Evolutionary conservation across 1,140 invertebrate genomes (phyloP).

Genomic region (Drosophila serrata): DNA sequence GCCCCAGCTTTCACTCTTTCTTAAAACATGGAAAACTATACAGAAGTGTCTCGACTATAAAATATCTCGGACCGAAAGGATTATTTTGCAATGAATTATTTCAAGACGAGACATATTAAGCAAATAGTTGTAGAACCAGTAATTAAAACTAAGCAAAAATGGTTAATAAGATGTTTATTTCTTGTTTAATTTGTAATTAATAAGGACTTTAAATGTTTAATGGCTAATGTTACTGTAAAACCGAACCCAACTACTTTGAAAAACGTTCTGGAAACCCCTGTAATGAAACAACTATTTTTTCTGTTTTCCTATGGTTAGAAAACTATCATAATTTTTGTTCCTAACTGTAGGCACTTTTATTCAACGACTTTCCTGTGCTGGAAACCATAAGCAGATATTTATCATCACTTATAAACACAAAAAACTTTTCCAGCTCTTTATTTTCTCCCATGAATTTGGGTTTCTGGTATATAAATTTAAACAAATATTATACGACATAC

Average conservation of each 20-base stretch:
- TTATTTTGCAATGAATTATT: background rate
- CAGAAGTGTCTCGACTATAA: background rate
- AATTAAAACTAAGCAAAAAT: background rate
- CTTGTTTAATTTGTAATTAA: no score
- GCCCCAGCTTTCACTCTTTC: conserved; percentile 32
- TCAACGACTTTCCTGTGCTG: background rate
- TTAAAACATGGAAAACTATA: conserved; percentile 10
- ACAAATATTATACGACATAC: background rate
- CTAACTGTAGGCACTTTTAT: no score
- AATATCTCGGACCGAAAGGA: conserved; percentile 5
- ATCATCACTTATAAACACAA: background rate
- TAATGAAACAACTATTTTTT: background rate
- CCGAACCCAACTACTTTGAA: background rate
- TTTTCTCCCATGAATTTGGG: background rate
- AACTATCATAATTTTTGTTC: background rate
- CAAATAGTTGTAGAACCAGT: background rate
- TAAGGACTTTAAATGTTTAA: background rate
- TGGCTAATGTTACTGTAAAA: background rate
- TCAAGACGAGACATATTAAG: background rate
- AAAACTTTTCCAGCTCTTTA: background rate
- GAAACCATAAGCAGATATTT: background rate
- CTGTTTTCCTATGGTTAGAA: background rate
- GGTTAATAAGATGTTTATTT: background rate
- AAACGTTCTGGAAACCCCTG: background rate
- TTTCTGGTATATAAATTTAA: background rate